Evolutionary conservation across 2,888 invertebrate genomes (phyloP).

Genomic region (Lydus trimaculatus): DNA sequence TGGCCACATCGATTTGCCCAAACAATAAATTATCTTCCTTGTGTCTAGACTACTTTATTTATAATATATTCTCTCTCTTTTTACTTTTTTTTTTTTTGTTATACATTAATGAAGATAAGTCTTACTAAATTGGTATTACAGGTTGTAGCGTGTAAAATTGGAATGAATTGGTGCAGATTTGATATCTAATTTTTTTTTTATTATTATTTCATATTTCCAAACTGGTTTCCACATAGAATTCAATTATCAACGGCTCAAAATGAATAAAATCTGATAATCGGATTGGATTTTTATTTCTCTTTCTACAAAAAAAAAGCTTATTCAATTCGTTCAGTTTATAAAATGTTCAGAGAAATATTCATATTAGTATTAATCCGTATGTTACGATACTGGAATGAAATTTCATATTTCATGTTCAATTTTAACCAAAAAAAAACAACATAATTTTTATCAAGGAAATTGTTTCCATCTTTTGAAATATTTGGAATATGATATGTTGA

Average conservation of each 20-base stretch:
- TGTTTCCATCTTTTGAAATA: too few species aligned
- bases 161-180: slow-evolving; percentile 5
- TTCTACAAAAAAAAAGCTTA: neutral
- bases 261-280: slow-evolving; percentile 11
- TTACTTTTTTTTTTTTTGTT: too few species aligned
- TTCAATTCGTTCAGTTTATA: neutral
- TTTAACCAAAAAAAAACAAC: too few species aligned
- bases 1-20: slow-evolving; percentile 9
- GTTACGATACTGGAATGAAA: neutral
- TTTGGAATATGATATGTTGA: neutral
- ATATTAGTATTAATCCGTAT: neutral
- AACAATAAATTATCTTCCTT: slow-evolving; percentile 7
- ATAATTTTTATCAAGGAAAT: too few species aligned
- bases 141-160: neutral
- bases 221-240: slow-evolving; percentile 3
- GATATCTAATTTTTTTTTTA: neutral
- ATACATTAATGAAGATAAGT: neutral
- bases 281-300: slow-evolving; percentile 4
- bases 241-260: slow-evolving; percentile 11
- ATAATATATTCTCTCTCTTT: neutral
- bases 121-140: neutral
- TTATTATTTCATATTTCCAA: slow-evolving; percentile 1
- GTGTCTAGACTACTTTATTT: slow-evolving; percentile 8
- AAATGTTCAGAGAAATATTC: neutral
- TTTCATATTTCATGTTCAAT: neutral